Evolutionary conservation across 2,113 vertebrate genomes (phyloP).

Genomic region (Xenus cinereus): DNA sequence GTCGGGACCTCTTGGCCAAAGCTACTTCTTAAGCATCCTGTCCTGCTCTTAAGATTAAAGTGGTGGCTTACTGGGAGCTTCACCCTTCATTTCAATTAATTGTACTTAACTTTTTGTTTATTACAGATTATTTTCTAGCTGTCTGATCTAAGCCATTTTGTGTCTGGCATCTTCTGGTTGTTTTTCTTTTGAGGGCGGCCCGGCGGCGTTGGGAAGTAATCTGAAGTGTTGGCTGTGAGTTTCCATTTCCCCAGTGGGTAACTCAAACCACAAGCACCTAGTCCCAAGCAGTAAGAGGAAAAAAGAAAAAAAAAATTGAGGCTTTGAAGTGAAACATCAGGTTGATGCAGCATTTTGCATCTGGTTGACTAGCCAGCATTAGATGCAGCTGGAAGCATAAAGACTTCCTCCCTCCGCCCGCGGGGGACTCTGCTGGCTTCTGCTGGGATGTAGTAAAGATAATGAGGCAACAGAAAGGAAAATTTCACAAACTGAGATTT

Average conservation of each 20-base stretch:
- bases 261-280: conserved; percentile 34
- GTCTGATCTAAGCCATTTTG: background rate
- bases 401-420: background rate
- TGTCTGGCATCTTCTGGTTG: background rate
- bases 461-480: conserved; percentile 42
- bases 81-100: background rate
- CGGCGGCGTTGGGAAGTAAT: background rate
- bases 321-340: conserved; percentile 27
- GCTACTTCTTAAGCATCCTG: background rate
- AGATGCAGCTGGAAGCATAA: conserved; percentile 36
- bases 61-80: background rate
- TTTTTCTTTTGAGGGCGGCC: conserved; percentile 24
- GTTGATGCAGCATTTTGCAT: conserved; percentile 30
- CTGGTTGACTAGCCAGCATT: conserved; percentile 8
- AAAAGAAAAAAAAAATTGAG: background rate
- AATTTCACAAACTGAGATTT: conserved; percentile 11
- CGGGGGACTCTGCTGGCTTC: background rate
- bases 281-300: background rate
- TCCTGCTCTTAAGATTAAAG: background rate
- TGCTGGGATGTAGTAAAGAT: conserved; percentile 29
- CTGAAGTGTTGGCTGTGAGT: conserved; percentile 3
- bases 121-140: background rate
- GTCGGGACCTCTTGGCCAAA: background rate
- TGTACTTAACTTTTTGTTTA: background rate
- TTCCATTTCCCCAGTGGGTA: conserved; percentile 16